Evolutionary conservation across 2,113 vertebrate species (phyloP).

Genomic region (Myotis yumanensis): DNA sequence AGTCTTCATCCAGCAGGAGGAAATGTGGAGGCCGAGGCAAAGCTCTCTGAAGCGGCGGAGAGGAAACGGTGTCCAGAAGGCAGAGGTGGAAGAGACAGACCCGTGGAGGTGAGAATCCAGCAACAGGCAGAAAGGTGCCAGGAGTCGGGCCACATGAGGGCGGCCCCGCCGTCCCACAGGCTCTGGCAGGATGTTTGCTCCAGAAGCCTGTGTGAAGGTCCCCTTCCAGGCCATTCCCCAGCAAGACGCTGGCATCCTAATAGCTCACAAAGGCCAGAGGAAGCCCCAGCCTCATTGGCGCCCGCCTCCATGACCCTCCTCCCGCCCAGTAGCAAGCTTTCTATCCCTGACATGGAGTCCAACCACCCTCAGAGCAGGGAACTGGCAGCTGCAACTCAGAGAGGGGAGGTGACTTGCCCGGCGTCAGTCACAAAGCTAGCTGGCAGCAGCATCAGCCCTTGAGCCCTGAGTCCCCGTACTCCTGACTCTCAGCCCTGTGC

Average conservation of each 20-base stretch:
- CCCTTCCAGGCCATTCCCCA: slow-evolving; percentile 33
- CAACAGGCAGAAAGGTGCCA: slow-evolving; percentile 49
- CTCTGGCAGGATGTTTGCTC: slow-evolving; percentile 6
- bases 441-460: background rate
- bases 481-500: slow-evolving; percentile 33
- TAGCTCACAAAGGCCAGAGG: background rate
- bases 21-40: slow-evolving; percentile 34
- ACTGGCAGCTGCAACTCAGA: background rate
- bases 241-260: slow-evolving; percentile 62
- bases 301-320: background rate
- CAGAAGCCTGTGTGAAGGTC: background rate
- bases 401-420: background rate
- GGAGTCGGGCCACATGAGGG: background rate
- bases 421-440: slow-evolving; percentile 27
- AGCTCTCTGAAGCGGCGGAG: slow-evolving; percentile 56
- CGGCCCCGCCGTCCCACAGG: background rate
- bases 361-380: background rate
- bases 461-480: background rate
- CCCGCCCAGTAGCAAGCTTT: background rate
- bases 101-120: slow-evolving; percentile 59
- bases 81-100: slow-evolving; percentile 62
- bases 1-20: slow-evolving; percentile 49
- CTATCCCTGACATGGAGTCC: background rate
- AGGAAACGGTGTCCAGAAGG: slow-evolving; percentile 53
- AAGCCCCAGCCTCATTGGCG: background rate